Percentiles rank a stretch among this genome's conserved stretches.
Conservation (phyloP, 2,113 vertebrate species). For the Corvus cornix region DNA sequence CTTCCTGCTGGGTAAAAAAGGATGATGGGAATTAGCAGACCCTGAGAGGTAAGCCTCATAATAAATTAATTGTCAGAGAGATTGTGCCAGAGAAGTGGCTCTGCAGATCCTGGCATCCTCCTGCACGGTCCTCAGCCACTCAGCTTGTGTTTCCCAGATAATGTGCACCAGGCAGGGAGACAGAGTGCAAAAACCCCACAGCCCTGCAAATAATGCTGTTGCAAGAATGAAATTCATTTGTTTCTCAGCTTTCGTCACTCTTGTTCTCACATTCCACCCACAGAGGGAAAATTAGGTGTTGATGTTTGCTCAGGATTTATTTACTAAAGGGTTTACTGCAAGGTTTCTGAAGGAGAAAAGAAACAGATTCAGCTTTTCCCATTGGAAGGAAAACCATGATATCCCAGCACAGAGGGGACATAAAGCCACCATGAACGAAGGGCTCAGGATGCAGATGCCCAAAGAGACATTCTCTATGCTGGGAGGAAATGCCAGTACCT, state of each 20-base stretch:
- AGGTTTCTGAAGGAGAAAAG: background rate
- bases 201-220: background rate
- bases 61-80: background rate
- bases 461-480: background rate
- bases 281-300: conserved; percentile 28
- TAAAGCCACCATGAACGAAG: rapidly evolving
- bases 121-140: background rate
- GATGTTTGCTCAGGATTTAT: background rate
- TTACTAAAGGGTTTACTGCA: background rate
- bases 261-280: conserved; percentile 12
- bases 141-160: background rate
- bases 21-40: background rate
- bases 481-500: background rate
- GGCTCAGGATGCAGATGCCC: background rate
- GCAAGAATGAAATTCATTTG: background rate
- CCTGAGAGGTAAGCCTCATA: background rate
- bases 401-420: background rate
- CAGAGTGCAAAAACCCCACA: background rate
- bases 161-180: background rate
- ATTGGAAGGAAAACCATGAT: background rate
- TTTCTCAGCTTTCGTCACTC: background rate
- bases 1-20: background rate
- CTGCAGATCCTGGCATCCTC: background rate
- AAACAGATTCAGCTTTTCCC: background rate
- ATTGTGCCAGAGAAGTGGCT: background rate